Conservation (phyloP, 64 coral and sea anemone genomes). For the Astreopora myriophthalma region DNA sequence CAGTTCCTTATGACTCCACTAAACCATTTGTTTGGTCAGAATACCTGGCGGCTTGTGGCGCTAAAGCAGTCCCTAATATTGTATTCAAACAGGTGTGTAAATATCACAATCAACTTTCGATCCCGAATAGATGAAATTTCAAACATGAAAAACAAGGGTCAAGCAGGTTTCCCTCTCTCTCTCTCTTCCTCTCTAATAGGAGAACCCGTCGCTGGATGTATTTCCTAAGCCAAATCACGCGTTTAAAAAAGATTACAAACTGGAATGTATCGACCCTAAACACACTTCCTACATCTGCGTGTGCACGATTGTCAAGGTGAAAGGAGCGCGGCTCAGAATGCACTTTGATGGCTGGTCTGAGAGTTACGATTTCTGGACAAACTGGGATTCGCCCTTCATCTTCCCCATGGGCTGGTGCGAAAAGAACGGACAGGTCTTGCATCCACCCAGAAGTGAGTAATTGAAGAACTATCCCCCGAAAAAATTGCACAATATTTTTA, state of each 20-base stretch:
- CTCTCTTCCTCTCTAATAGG: constrained; percentile 18
- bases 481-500: no score
- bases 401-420: constrained; percentile 97
- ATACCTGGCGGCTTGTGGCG: constrained; percentile 75
- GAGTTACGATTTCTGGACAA: constrained; percentile 99
- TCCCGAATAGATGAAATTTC: neutral
- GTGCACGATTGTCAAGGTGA: constrained; percentile 86
- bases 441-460: constrained; percentile 85
- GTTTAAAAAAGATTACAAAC: constrained; percentile 91
- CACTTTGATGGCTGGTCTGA: constrained; percentile 99
- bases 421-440: constrained; percentile 78
- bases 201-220: constrained; percentile 88
- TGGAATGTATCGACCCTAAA: constrained; percentile 94
- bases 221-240: constrained; percentile 76
- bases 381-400: constrained; percentile 91
- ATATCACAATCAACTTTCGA: neutral
- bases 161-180: neutral
- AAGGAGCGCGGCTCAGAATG: constrained; percentile 81
- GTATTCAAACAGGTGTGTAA: constrained; percentile 86
- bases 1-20: constrained; percentile 90
- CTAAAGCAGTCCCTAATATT: constrained; percentile 76
- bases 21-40: constrained; percentile 92
- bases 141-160: neutral
- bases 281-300: constrained; percentile 98
- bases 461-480: no score